These are phyloP conservation scores for Cylloceria caligata DNA, from an alignment of 2,888 invertebrate species.

Conservation along the genomic window DNA sequence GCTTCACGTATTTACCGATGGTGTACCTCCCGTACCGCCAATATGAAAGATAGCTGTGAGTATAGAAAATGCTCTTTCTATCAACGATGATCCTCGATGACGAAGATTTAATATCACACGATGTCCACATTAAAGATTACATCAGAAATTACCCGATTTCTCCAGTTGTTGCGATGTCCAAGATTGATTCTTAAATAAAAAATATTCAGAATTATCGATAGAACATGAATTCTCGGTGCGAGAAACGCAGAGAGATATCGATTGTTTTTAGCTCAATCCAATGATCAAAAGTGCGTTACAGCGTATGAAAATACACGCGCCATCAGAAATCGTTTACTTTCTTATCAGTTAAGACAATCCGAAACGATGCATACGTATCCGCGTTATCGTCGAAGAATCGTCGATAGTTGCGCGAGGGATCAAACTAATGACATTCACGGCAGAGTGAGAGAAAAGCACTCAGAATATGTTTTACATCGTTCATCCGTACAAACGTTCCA, in stretches of 20 bases:
- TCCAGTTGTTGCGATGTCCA: background rate
- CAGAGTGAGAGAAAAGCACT: too few species aligned
- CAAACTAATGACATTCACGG: too few species aligned
- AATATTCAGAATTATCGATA: background rate
- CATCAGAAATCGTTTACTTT: background rate
- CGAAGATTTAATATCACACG: background rate
- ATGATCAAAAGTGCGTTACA: background rate
- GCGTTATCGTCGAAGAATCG: too few species aligned
- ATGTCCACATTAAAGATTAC: background rate
- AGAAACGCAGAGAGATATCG: background rate
- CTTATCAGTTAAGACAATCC: conserved; percentile 32
- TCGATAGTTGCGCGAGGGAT: too few species aligned
- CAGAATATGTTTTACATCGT: too few species aligned
- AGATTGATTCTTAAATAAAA: conserved; percentile 15
- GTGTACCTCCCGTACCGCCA: conserved; percentile 2
- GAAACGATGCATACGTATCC: too few species aligned
- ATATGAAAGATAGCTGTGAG: conserved; percentile 20
- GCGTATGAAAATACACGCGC: conserved; percentile 32
- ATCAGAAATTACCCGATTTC: background rate
- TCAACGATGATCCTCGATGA: conserved; percentile 12
- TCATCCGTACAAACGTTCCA: background rate
- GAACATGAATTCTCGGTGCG: background rate
- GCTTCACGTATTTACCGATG: conserved; percentile 57
- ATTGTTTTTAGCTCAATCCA: background rate
- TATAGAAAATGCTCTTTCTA: conserved; percentile 14